Evolutionary conservation across 2,113 vertebrate genomes (phyloP), one percentile per base, ranked within the genome.

Genomic region (Forbesichthys agassizii): DNA sequence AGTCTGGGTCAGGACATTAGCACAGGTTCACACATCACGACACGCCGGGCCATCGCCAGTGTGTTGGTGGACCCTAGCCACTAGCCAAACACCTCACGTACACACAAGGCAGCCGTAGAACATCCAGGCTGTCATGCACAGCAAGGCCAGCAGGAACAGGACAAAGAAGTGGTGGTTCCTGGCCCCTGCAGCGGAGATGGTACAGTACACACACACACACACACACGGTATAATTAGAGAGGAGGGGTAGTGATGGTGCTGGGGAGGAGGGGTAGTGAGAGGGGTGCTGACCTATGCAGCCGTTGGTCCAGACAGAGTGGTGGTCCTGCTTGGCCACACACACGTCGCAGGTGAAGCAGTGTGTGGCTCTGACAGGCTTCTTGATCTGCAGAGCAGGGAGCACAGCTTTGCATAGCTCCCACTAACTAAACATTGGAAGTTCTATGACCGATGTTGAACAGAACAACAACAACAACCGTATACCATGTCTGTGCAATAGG

Each of bases 261-360:
- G 14, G 6, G 66, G 10, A 16, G 7, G 27, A 33, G 14, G 5
- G 46, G 9, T 9, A 33, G 49, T 48, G 14, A 20, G 5, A 57
- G 5, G 1, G 33, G 20, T 7, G 46, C 33, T 88, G 71, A 98
- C 96, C 96, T 84, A 98, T 80, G 83, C 98, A 98, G 70, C 78
- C 82, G 74, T 96, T 96, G 77, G 90, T 96, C 96, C 96, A 98
- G 42, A 94, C 10, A 2, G 96, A 98, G 88, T 99, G 97, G 36
- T 98, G 96, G 77, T 98, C 97, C 1, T 94, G 96, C 61, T 93
- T 96, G 6, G 95, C 96, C 27, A 98, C 93, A 64, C 98, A 99
- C 7, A 91, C 87, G 12, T 95, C 92, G 68, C 97, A 98, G 48
- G 70, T 49, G 14, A 91, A 90, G 89, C 98, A 98, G 76, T 98